Conservation (phyloP, 1,140 invertebrate species). For the Sarcophaga bullata region DNA sequence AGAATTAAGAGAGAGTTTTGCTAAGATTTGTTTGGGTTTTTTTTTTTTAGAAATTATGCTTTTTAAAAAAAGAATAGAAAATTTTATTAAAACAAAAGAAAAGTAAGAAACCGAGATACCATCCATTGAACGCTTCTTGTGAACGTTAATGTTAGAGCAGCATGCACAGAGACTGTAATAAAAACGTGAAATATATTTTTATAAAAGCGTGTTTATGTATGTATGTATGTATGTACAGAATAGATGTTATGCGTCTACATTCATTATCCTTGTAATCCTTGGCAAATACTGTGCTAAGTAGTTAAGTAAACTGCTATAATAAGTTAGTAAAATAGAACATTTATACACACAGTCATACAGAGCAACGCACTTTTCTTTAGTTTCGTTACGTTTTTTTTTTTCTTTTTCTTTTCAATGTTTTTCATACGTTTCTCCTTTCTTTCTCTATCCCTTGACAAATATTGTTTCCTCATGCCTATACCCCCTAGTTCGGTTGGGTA, state of each 20-base stretch:
- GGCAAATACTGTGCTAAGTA: conserved; percentile 41
- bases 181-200: no score
- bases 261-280: conserved; percentile 41
- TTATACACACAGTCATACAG: neutral
- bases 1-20: no score
- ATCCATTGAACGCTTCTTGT: no score
- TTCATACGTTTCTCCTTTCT: neutral
- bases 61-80: no score
- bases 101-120: no score
- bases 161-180: no score
- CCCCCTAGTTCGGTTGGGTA: no score
- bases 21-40: no score
- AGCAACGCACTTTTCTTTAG: conserved; percentile 26
- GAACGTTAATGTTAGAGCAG: no score
- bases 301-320: conserved; percentile 31
- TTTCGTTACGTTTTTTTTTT: neutral
- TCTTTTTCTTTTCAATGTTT: neutral
- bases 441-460: neutral
- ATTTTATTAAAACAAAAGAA: no score
- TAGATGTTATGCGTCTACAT: conserved; percentile 35
- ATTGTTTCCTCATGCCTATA: neutral
- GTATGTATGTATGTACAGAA: neutral
- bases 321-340: conserved; percentile 19
- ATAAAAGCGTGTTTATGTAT: neutral
- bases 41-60: no score